phyloP scores from a whole-genome alignment of 2,888 invertebrate genomes.

The Brenthis daphne region DNA sequence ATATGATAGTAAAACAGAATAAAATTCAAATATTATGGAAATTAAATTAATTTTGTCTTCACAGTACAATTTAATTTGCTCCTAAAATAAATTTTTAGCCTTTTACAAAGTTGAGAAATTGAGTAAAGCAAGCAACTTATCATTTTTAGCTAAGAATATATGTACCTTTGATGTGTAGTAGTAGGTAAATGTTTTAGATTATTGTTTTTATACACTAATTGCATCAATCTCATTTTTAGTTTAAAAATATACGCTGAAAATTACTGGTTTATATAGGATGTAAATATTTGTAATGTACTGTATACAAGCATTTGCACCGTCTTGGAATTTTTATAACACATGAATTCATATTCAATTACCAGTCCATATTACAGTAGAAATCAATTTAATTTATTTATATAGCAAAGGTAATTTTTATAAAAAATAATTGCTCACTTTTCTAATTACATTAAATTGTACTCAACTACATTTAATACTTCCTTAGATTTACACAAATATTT shows the following conservation, averaged over 20 bases:
- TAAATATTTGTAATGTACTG: too few relatives aligned
- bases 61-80: background rate
- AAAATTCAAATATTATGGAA: background rate
- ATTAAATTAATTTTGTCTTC: too few relatives aligned
- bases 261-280: too few relatives aligned
- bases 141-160: constrained; percentile 8
- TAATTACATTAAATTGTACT: background rate
- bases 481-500: background rate
- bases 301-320: too few relatives aligned
- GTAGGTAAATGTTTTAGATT: constrained; percentile 13
- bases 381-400: too few relatives aligned
- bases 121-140: background rate
- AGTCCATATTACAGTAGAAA: too few relatives aligned
- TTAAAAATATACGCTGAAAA: too few relatives aligned
- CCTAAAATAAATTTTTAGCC: background rate
- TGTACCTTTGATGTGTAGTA: background rate
- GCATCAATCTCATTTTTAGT: too few relatives aligned
- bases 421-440: constrained; percentile 17
- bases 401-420: background rate
- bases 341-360: too few relatives aligned
- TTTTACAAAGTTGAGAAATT: background rate
- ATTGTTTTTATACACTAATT: background rate
- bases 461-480: background rate
- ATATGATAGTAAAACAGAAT: background rate
- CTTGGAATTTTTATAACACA: too few relatives aligned